Evolutionary conservation across 2,113 vertebrate genomes (phyloP).

Genomic region (Eretmochelys imbricata): DNA sequence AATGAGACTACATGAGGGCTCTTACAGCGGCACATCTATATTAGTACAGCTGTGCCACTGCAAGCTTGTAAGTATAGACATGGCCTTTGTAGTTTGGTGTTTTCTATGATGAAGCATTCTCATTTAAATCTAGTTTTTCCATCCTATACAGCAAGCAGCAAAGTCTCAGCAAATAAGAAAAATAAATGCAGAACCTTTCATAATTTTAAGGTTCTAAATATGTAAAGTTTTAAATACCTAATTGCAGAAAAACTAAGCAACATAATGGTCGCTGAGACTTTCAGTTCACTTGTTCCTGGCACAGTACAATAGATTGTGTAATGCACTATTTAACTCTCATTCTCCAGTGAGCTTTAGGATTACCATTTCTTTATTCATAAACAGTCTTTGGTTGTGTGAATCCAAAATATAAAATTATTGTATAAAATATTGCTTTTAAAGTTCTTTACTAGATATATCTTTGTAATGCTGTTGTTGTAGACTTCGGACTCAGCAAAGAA

Average conservation of each 20-base stretch:
- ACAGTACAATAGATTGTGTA: background rate
- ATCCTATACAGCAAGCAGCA: background rate
- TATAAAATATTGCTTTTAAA: background rate
- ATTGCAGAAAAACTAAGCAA: background rate
- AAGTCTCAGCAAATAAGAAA: background rate
- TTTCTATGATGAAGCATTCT: slow-evolving; percentile 4
- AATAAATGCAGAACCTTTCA: background rate
- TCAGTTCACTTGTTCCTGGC: background rate
- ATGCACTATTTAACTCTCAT: background rate
- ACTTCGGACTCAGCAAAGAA: slow-evolving; percentile 99
- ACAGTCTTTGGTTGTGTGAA: background rate
- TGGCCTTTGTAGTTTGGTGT: background rate
- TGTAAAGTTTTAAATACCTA: background rate
- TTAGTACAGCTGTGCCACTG: too few relatives aligned
- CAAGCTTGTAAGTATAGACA: too few relatives aligned
- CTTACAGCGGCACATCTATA: too few relatives aligned
- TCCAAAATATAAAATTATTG: background rate
- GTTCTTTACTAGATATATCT: slow-evolving; percentile 66
- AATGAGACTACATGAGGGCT: too few relatives aligned
- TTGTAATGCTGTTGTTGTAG: slow-evolving; percentile 81
- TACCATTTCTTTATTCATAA: background rate
- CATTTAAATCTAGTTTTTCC: background rate
- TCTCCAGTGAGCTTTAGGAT: background rate
- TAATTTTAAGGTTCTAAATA: background rate
- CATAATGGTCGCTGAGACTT: background rate